Percentiles rank a stretch among this genome's conserved stretches.
Conservation (phyloP, 1,140 invertebrate species). For the Microplitis demolitor region DNA sequence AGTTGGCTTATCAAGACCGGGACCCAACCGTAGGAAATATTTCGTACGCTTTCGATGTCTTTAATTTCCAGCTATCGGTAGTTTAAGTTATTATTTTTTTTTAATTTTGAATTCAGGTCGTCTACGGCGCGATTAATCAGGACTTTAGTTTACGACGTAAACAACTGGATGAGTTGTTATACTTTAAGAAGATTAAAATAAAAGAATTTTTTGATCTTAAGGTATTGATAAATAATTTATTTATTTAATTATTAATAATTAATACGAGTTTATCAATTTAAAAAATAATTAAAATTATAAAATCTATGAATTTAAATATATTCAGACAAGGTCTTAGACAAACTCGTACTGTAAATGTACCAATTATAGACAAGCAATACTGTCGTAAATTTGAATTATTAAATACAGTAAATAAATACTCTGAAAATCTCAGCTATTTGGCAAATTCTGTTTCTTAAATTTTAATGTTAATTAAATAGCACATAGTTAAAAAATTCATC, state of each 20-base stretch:
- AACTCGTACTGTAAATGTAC: too few species aligned
- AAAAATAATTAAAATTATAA: too few species aligned
- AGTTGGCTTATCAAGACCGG: slow-evolving; percentile 65
- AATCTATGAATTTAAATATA: too few species aligned
- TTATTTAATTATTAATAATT: slow-evolving; percentile 12
- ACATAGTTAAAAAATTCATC: too few species aligned
- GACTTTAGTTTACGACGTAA: slow-evolving; percentile 66
- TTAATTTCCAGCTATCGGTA: not conserved
- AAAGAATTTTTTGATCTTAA: slow-evolving; percentile 62
- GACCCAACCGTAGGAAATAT: slow-evolving; percentile 53
- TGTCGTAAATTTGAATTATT: too few species aligned
- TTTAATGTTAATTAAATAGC: too few species aligned
- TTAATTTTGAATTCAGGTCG: slow-evolving; percentile 55
- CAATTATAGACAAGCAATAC: too few species aligned
- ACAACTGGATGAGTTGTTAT: slow-evolving; percentile 64
- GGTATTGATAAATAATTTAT: slow-evolving; percentile 45
- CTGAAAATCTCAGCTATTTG: too few species aligned
- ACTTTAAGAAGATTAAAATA: slow-evolving; percentile 65
- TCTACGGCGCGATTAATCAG: slow-evolving; percentile 63
- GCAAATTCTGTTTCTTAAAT: too few species aligned
- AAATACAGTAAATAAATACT: too few species aligned
- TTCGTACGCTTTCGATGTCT: too few species aligned
- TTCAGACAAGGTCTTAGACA: too few species aligned
- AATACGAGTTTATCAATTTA: not conserved
- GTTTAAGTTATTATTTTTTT: slow-evolving; percentile 25